phyloP scores from a whole-genome alignment of 2,797 vertebrate genomes.

The Gobionotothen gibberifrons region DNA sequence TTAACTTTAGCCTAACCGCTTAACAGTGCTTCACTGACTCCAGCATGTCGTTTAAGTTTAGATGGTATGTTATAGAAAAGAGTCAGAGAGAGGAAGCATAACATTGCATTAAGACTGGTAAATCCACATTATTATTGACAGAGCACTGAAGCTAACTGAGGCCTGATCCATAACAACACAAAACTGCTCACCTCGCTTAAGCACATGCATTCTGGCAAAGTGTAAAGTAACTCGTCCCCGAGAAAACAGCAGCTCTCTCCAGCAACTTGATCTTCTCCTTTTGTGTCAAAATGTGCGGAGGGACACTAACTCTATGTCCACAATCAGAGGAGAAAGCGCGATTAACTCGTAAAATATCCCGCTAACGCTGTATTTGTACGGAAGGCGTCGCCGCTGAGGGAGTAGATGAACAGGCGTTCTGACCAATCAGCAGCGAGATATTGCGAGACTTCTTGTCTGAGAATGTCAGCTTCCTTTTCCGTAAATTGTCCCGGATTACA shows the following conservation, averaged over 20 bases:
- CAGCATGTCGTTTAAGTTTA: background rate
- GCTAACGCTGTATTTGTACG: conserved; percentile 62
- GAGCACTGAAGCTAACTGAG: background rate
- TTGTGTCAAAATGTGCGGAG: background rate
- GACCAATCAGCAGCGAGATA: conserved; percentile 47
- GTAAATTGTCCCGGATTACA: conserved; percentile 1
- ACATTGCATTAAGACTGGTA: accelerated
- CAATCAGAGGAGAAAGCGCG: conserved; percentile 17
- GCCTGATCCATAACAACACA: background rate
- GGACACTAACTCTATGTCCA: accelerated
- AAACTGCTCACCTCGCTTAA: conserved; percentile 89
- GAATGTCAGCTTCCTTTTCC: conserved; percentile 4
- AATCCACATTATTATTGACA: too few species aligned
- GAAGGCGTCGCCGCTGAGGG: accelerated
- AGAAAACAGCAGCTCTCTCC: conserved; percentile 25
- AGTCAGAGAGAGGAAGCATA: too few species aligned
- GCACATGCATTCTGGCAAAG: conserved; percentile 87
- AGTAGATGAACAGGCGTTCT: accelerated
- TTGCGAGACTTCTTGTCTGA: accelerated
- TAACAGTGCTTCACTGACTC: background rate
- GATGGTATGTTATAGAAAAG: too few species aligned
- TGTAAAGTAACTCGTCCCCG: background rate
- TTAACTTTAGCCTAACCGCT: background rate
- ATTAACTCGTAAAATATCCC: conserved; percentile 36
- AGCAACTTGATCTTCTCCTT: background rate